phyloP scores from a whole-genome alignment of 2,113 vertebrate species.

The Axis porcinus region DNA sequence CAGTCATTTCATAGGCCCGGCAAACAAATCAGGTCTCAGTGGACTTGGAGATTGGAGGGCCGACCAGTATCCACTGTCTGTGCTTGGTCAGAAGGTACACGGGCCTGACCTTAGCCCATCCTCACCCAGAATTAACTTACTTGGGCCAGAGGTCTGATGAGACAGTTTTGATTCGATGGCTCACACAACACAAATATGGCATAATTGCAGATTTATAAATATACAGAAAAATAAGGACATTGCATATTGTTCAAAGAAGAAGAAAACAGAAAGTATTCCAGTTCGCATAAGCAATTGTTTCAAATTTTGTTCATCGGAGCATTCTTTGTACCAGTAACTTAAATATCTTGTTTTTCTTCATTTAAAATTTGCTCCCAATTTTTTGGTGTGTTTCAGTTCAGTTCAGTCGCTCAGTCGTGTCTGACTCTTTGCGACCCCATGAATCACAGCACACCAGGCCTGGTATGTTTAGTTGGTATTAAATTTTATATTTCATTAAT shows the following conservation, averaged over 20 bases:
- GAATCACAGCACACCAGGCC: too few species aligned
- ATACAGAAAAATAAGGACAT: not conserved
- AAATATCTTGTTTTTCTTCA: not conserved
- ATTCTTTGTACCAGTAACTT: not conserved
- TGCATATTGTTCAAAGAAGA: not conserved
- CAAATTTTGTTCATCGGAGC: rapidly evolving
- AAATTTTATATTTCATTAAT: conserved; percentile 38
- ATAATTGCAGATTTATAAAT: not conserved
- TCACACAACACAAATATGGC: too few species aligned
- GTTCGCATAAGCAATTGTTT: not conserved
- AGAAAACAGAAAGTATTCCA: not conserved
- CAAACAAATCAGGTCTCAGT: too few species aligned
- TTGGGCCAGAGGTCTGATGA: too few species aligned
- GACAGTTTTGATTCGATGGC: too few species aligned
- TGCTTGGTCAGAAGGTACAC: rapidly evolving
- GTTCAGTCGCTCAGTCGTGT: too few species aligned
- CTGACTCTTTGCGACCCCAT: too few species aligned
- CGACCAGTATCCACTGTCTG: rapidly evolving
- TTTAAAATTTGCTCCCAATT: not conserved
- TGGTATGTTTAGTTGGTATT: not conserved
- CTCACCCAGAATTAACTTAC: not conserved
- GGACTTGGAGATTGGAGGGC: rapidly evolving
- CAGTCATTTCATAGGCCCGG: rapidly evolving
- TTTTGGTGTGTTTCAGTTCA: not conserved
- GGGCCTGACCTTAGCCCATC: rapidly evolving